Base-by-base conservation (phyloP, 2,797 vertebrate species). In the Percopsis omiscomaycus region DNA sequence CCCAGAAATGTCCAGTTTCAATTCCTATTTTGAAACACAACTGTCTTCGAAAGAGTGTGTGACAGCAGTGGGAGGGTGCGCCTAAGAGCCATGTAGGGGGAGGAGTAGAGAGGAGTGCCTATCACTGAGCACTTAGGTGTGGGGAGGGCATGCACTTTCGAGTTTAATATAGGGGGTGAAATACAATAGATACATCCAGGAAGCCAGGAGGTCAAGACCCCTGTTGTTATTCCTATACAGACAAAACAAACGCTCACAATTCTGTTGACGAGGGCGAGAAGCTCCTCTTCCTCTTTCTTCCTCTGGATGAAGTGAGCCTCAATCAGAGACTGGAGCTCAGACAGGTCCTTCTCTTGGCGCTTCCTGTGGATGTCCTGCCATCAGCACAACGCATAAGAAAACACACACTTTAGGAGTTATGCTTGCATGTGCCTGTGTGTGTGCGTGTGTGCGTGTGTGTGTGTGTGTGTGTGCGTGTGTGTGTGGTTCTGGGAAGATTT, bases 261-360 rank as follows among this genome's bases (percentile, higher is more conserved):
- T 77, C 97, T 95, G 55, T 95, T 96, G 68, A 98, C 98, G 3
- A 99, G 94, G 11, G 94, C 91, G 0, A 98, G 86, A 16, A 99
- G 92, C 30, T 98, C 97, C 77, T 98, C 97, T 8, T 99, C 97
- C 71, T 98, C 97, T 69, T 98, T 98, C 89, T 98, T 97, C 58
- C 97, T 93, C 54, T 94, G 95, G 82, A 96, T 88, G 57, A 99
- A 99, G 86, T 98, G 97, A 84, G 88, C 94, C 81, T 99, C 97
- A 3, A 99, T 99, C 79, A 99, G 93, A 51, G 94, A 95, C 83
- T 99, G 96, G 69, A 99, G 92, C 91, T 99, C 97, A 75, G 94
- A 80, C 73, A 97, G 91, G 72, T 99, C 97, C 80, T 99, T 99
- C 86, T 98, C 98, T 88, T 95, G 95, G 3, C 97, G 94, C 81